A percentile compares a stretch with the other conserved stretches of the same genome.
Conservation (phyloP, 2,888 invertebrate species). For the Acronicta aceris region DNA sequence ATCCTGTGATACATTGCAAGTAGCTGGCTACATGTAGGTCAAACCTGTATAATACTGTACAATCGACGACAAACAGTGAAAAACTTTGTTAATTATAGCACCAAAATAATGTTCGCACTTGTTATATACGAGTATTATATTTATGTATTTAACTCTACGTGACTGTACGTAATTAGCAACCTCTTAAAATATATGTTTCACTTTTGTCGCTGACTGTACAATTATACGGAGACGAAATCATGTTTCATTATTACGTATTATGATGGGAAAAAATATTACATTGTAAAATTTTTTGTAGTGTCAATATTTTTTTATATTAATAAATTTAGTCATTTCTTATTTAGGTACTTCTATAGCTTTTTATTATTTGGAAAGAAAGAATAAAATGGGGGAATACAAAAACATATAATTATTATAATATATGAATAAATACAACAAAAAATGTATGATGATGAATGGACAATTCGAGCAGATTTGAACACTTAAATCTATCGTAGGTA, state of each 20-base stretch:
- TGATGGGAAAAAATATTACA: slow-evolving; percentile 18
- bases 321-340: slow-evolving; percentile 49
- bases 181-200: not conserved
- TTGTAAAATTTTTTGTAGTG: slow-evolving; percentile 39
- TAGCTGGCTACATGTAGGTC: slow-evolving; percentile 34
- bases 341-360: slow-evolving; percentile 33
- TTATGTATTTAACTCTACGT: slow-evolving; percentile 9
- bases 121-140: not conserved
- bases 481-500: no score
- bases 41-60: slow-evolving; percentile 2
- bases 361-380: slow-evolving; percentile 15
- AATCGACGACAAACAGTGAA: slow-evolving; percentile 13
- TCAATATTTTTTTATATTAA: slow-evolving; percentile 34
- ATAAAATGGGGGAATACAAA: slow-evolving; percentile 12
- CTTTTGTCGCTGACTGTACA: slow-evolving; percentile 21
- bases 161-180: slow-evolving; percentile 25
- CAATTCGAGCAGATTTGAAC: no score
- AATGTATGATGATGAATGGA: no score
- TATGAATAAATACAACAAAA: no score
- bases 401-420: not conserved
- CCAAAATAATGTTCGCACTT: slow-evolving; percentile 11
- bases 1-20: slow-evolving; percentile 75
- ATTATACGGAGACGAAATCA: slow-evolving; percentile 12
- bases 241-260: slow-evolving; percentile 5
- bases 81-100: not conserved